Evolutionary conservation across 2,113 vertebrate species (phyloP).

Genomic region (Dicrurus megarhynchus): DNA sequence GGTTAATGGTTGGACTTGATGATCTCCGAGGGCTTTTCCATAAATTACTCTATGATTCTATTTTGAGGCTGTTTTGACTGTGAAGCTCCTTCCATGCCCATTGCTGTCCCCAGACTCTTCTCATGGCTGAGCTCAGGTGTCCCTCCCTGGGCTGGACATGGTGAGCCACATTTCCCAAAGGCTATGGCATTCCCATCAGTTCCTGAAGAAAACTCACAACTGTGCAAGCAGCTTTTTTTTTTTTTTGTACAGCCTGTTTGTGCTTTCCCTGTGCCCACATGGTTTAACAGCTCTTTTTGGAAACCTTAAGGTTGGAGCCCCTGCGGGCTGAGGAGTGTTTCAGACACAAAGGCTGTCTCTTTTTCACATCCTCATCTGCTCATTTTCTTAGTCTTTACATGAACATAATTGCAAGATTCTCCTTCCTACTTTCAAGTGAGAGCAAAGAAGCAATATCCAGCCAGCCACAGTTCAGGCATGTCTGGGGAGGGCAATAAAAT

Average conservation of each 20-base stretch:
- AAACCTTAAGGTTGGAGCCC: not conserved
- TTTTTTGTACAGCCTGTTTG: not conserved
- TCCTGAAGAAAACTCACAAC: not conserved
- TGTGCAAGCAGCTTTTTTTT: not conserved
- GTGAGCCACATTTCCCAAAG: not conserved
- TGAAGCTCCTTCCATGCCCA: not conserved
- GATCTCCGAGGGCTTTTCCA: not conserved
- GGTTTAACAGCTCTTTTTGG: not conserved
- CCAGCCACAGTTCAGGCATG: not conserved
- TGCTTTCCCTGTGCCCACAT: not conserved
- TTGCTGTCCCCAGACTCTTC: not conserved
- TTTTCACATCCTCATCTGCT: not conserved
- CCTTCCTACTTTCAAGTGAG: not conserved
- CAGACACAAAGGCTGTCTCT: not conserved
- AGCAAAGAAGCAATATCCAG: not conserved
- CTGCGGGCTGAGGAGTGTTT: not conserved
- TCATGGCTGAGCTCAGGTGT: not conserved
- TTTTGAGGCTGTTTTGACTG: not conserved
- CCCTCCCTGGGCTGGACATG: not conserved
- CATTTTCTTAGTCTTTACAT: not conserved
- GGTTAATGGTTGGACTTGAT: not conserved
- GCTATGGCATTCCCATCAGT: not conserved
- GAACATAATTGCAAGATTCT: not conserved
- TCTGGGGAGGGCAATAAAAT: not conserved
- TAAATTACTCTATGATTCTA: not conserved